Base-by-base conservation (phyloP, 2,888 invertebrate species). In the Leptopilina drosophilae region DNA sequence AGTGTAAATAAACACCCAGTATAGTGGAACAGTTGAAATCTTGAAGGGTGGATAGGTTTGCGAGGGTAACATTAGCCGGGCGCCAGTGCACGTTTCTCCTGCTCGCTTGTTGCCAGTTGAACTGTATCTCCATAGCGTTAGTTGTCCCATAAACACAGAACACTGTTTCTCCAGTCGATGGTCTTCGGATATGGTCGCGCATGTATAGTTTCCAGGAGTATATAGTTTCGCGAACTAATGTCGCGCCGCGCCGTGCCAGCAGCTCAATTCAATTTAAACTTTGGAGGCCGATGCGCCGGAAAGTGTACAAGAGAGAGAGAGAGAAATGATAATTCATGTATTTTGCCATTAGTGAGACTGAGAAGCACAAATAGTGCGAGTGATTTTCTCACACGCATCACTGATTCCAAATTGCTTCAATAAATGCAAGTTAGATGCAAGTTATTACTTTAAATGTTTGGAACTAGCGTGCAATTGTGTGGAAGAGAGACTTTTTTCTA, bases 261-360 rank as follows among this genome's bases (percentile, higher is more conserved):
- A 80, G 82, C 88, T 88, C 90, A 90, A 91, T 91, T 91, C 91
- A 91, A 91, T 91, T 91, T 90, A 91, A 91, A 91, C 91, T 91
- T 91, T 88, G 87, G 82, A 49, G 76, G 83, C 82, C 83, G 84
- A 82, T 59, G 82, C 77, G 66, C 67, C 77, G 69, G 49, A 42
- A 81, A 79, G 65, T 33, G 76, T 80, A 78, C 80, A 77, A 75
- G 76, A 56, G 59, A 76, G 77, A 73, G 64, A 77, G 56, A 56
- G 49, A 49, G 49, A 49, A 53, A 77, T n/a, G 15, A 62, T 62
- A 69, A 26, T 82, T 83, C 81, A 80, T 80, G 81, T 82, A 80
- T 81, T 79, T 76, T 76, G 75, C 80, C 77, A 80, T 79, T 78
- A 77, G 79, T 81, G 80, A 80, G 80, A 79, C 81, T 81, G 83